Conservation (phyloP, 2,797 vertebrate species). For the Oreochromis grahami region DNA sequence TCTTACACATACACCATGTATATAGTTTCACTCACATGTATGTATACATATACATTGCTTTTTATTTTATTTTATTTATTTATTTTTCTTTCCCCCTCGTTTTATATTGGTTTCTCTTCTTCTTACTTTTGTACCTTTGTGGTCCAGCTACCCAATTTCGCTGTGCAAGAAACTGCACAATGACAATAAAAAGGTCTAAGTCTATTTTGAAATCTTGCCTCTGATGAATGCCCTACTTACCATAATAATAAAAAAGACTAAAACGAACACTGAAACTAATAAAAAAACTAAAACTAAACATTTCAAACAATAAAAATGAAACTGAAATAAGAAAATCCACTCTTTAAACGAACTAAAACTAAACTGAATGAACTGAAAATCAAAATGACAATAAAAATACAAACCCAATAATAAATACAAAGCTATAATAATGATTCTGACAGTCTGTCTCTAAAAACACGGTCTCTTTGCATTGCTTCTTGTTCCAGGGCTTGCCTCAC, state of each 20-base stretch:
- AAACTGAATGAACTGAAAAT: not conserved
- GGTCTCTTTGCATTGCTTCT: too few species aligned
- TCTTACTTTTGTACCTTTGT: too few species aligned
- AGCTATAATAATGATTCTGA: not conserved
- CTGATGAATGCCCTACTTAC: not conserved
- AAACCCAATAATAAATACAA: not conserved
- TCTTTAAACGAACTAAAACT: not conserved
- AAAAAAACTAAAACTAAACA: not conserved
- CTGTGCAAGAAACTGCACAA: too few species aligned
- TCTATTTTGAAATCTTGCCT: not conserved
- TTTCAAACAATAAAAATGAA: not conserved
- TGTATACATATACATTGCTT: too few species aligned
- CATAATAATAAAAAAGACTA: not conserved
- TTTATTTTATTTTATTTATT: too few species aligned
- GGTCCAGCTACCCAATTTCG: too few species aligned
- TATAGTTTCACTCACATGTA: too few species aligned
- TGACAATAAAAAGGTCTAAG: too few species aligned
- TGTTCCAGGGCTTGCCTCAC: not conserved
- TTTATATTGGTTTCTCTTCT: too few species aligned
- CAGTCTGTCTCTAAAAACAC: not conserved
- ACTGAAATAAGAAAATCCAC: not conserved
- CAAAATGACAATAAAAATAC: not conserved
- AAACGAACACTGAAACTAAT: not conserved
- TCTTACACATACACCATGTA: too few species aligned
- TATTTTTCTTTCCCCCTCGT: too few species aligned